A percentile compares a stretch with the other conserved stretches of the same genome.
These are phyloP conservation scores for Anastrepha obliqua DNA, from an alignment of 1,140 invertebrate genomes.

Conservation along the genomic window DNA sequence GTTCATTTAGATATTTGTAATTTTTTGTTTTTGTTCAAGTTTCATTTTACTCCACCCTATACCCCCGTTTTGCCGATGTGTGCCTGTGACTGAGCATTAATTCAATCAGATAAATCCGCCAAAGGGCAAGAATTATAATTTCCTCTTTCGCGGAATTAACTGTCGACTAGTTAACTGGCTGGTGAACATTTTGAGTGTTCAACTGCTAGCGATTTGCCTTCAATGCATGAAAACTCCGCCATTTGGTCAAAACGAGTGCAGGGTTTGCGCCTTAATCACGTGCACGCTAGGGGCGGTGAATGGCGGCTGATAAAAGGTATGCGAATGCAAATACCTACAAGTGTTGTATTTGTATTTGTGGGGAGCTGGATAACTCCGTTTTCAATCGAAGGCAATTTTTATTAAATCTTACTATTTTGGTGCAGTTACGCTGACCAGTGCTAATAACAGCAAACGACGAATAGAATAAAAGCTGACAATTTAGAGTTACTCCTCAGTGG, in stretches of 20 bases:
- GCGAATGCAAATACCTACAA: not conserved
- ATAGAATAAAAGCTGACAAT: too few relatives aligned
- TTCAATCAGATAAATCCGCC: constrained; percentile 74
- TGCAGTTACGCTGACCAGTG: too few relatives aligned
- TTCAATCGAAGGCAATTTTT: too few relatives aligned
- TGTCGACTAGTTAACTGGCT: constrained; percentile 62
- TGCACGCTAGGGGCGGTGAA: not conserved
- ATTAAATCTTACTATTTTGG: too few relatives aligned
- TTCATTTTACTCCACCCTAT: not conserved
- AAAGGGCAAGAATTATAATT: constrained; percentile 74
- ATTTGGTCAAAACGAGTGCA: not conserved
- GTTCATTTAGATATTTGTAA: not conserved
- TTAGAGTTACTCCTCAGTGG: too few relatives aligned
- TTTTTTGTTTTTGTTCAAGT: not conserved
- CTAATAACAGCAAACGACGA: too few relatives aligned
- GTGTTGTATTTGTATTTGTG: too few relatives aligned
- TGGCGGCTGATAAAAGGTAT: not conserved
- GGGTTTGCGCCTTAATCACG: not conserved
- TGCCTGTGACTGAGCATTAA: constrained; percentile 68
- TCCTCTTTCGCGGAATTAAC: constrained; percentile 74
- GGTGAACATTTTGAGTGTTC: not conserved
- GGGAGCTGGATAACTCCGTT: too few relatives aligned
- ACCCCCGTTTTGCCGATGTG: not conserved
- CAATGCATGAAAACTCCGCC: not conserved
- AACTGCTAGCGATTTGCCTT: not conserved